Percentiles rank a stretch among this genome's conserved stretches.
phyloP scores from a whole-genome alignment of 2,113 vertebrate genomes.

The Brienomyrus longianalis region DNA sequence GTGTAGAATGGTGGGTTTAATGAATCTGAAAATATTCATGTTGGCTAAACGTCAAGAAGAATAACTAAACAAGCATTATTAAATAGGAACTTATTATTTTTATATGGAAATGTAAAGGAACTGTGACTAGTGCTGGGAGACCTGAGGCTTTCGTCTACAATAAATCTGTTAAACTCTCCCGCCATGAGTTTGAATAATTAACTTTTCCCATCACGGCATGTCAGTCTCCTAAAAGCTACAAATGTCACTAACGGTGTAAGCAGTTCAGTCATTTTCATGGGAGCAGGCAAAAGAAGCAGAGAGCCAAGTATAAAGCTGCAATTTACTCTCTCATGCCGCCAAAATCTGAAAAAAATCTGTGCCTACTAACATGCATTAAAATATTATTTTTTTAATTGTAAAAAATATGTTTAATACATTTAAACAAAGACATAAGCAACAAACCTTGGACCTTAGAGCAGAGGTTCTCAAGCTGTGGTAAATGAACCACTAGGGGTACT shows the following conservation, averaged over 20 bases:
- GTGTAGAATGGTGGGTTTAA: neutral
- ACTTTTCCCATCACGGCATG: neutral
- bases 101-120: neutral
- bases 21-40: neutral
- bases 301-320: neutral
- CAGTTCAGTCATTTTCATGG: neutral
- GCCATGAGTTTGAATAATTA: neutral
- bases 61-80: neutral
- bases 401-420: neutral
- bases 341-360: neutral
- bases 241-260: neutral
- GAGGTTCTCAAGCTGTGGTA: neutral
- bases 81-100: neutral
- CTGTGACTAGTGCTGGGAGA: neutral
- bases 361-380: neutral
- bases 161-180: neutral
- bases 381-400: neutral
- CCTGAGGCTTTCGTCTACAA: neutral
- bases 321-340: neutral
- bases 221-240: neutral
- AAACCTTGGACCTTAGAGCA: neutral
- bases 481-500: neutral
- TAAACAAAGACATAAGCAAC: neutral
- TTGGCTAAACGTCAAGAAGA: neutral
- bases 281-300: neutral